A percentile compares a stretch with the other conserved stretches of the same genome.
Evolutionary conservation across 2,888 invertebrate genomes (phyloP).

Genomic region (Schizotus pectinicornis): DNA sequence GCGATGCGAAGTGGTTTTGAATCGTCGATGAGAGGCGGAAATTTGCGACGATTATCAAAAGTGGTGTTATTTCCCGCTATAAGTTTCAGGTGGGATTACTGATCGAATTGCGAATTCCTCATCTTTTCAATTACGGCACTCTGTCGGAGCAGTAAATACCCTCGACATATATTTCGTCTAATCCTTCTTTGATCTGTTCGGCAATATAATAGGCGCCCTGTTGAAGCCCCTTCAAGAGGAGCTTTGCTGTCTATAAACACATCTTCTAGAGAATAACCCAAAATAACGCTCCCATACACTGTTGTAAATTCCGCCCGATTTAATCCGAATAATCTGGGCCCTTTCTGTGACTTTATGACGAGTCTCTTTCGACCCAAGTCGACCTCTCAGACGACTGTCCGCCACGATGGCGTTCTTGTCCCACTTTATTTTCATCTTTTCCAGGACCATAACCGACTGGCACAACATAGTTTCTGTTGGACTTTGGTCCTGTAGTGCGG

Average conservation of each 20-base stretch:
- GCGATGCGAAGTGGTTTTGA: too few species aligned
- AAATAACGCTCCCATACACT: slow-evolving; percentile 24
- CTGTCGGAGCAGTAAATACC: slow-evolving; percentile 5
- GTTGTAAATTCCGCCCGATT: slow-evolving; percentile 32
- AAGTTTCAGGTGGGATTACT: too few species aligned
- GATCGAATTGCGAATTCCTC: neutral
- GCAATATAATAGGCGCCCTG: slow-evolving; percentile 15
- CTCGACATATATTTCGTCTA: slow-evolving; percentile 19
- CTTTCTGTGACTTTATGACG: slow-evolving; percentile 21
- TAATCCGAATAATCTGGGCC: slow-evolving; percentile 26
- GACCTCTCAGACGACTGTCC: too few species aligned
- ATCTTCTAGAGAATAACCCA: slow-evolving; percentile 31
- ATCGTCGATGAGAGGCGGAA: too few species aligned
- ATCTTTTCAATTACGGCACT: slow-evolving; percentile 21
- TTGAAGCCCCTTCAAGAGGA: slow-evolving; percentile 19
- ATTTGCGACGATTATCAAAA: too few species aligned
- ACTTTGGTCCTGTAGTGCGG: slow-evolving; percentile 30
- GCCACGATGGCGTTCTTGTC: neutral
- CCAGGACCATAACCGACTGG: too few species aligned
- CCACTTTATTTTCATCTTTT: neutral
- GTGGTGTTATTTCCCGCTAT: too few species aligned
- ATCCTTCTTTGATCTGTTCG: slow-evolving; percentile 26
- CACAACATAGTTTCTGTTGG: slow-evolving; percentile 1
- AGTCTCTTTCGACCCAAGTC: slow-evolving; percentile 2
- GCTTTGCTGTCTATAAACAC: slow-evolving; percentile 30